Evolutionary conservation across 2,888 invertebrate species (phyloP), one percentile per base, ranked within the genome.

Genomic region (Drosophila incognita): DNA sequence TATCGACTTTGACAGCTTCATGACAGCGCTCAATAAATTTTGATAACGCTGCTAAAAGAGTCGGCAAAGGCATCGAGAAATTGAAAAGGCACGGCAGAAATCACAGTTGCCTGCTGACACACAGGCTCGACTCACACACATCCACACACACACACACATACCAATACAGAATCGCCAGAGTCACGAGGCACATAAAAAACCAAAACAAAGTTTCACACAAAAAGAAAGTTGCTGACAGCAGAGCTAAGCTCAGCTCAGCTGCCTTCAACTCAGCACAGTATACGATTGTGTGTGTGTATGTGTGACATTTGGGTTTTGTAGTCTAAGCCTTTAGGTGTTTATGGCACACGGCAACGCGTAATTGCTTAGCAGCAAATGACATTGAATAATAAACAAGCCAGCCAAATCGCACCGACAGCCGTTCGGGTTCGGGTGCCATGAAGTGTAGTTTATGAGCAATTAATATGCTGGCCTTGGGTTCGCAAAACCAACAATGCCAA

Each of bases 1-100:
- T 83, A 83, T 84, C 83, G 84, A 90, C 81, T 84, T 91, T 92
- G 92, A 91, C 92, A 92, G 89, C 89, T 87, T 90, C 89, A 85
- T 92, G 92, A 92, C 91, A 90, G 90, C 81, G 83, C 89, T 88
- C 89, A 87, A 91, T 91, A 91, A 91, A 92, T 92, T 90, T 85
- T 88, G 83, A 87, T 87, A 90, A 87, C 87, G 69, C 76, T 74
- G 71, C 85, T 60, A 68, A 81, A 71, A 79, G 79, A 71, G 60
- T 69, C 66, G 67, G 40, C 63, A 65, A 58, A 59, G 61, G 64
- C 60, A 68, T 59, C 68, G 68, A 68, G 71, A 64, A 78, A 83
- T 74, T 74, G 80, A 69, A 85, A 82, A 70, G 72, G 82, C 71
- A 65, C 46, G 57, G 56, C 35, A 63, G 51, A 74, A 69, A 64